Evolutionary conservation across 1,140 invertebrate genomes (phyloP).

Genomic region (Drosophila pachea): DNA sequence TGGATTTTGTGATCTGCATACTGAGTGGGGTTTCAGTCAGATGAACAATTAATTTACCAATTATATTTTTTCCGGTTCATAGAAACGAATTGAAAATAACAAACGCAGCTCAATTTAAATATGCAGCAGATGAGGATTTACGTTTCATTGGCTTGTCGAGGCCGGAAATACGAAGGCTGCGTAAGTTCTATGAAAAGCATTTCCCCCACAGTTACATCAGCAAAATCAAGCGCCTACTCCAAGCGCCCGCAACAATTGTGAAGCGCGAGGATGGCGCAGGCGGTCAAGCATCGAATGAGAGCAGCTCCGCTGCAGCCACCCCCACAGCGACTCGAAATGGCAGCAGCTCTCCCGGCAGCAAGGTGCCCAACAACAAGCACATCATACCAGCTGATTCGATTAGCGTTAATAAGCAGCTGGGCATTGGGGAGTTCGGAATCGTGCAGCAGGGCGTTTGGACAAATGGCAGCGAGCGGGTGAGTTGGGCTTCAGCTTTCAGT

Average conservation of each 20-base stretch:
- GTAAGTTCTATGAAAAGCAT: conserved; percentile 95
- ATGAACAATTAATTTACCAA: conserved; percentile 1
- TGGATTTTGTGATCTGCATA: conserved; percentile 13
- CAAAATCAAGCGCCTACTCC: conserved; percentile 90
- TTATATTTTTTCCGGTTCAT: conserved; percentile 3
- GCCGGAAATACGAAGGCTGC: conserved; percentile 95
- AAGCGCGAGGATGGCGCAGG: conserved; percentile 82
- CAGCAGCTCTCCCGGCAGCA: conserved; percentile 67
- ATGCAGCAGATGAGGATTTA: conserved; percentile 95
- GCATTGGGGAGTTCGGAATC: conserved; percentile 97
- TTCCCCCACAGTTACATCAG: conserved; percentile 95
- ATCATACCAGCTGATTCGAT: conserved; percentile 97
- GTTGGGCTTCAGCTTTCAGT: conserved; percentile 42
- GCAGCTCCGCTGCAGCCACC: conserved; percentile 47
- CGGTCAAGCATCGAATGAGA: conserved; percentile 75
- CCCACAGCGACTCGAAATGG: conserved; percentile 50
- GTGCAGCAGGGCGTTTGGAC: conserved; percentile 99
- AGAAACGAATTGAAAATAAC: conserved; percentile 89
- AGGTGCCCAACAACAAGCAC: conserved; percentile 91
- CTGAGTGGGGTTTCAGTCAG: neutral
- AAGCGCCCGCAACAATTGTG: conserved; percentile 79
- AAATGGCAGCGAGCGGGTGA: conserved; percentile 93
- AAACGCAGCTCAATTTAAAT: conserved; percentile 97
- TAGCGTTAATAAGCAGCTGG: conserved; percentile 95
- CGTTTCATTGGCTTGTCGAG: conserved; percentile 95